These are phyloP conservation scores for Ceryle rudis DNA, from an alignment of 2,797 vertebrate genomes.

Conservation along the genomic window DNA sequence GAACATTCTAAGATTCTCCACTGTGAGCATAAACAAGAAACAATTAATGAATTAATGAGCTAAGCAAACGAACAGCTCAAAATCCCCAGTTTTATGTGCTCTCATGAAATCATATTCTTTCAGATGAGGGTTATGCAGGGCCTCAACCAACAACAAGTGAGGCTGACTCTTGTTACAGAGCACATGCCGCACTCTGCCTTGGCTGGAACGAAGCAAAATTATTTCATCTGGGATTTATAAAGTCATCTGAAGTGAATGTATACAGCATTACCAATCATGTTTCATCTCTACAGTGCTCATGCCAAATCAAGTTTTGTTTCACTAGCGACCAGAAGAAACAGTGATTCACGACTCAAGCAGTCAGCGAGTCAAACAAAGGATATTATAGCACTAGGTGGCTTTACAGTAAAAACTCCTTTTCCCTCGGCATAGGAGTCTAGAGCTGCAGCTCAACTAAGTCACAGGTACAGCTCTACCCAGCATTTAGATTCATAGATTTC, in stretches of 20 bases:
- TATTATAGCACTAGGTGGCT: background rate
- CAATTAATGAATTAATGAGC: background rate
- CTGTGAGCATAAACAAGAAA: background rate
- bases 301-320: constrained; percentile 67
- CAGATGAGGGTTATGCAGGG: background rate
- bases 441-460: background rate
- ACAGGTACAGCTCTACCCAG: background rate
- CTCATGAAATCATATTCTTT: background rate
- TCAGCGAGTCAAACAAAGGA: constrained; percentile 35
- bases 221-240: constrained; percentile 67
- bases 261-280: constrained; percentile 46
- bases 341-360: constrained; percentile 32
- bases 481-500: background rate
- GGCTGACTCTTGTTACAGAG: background rate
- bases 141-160: background rate
- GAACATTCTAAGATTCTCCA: background rate
- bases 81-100: background rate
- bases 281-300: constrained; percentile 19
- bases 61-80: background rate
- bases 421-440: background rate
- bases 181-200: background rate
- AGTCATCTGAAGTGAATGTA: constrained; percentile 58
- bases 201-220: background rate
- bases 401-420: background rate
- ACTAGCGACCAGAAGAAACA: constrained; percentile 51